Base-by-base conservation (phyloP, 2,113 vertebrate genomes). In the Pelecanoides urinatrix region DNA sequence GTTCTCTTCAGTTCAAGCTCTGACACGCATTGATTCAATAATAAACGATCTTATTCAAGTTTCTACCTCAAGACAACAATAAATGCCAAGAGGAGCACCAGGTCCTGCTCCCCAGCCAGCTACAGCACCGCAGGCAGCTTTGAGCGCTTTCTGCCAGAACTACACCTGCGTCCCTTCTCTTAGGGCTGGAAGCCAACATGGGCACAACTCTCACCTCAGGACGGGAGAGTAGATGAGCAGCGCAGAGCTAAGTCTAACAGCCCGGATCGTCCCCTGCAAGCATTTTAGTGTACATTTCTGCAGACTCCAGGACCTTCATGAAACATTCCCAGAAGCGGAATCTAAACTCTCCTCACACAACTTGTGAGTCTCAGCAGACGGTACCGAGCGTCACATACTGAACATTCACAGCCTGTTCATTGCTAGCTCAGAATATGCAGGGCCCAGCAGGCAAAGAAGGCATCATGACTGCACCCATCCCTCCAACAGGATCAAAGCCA, bases 371-470 rank as follows among this genome's bases (percentile, higher is more conserved):
- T 88, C 1, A 2, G 47, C 47, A 82, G 55, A n/a, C 18, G 36
- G 68, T 15, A 78, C 27, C 11, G 11, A 45, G 32, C 1, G 5
- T 42, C 30, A 34, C 47, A 27, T 2, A 9, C 21, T 16, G 8
- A 65, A 45, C 0, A 0, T 17, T 38, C 21, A 36, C 23, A 42
- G 26, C 15, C 44, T 32, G 0, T 21, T 55, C 34, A 5, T 4
- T 29, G 56, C 44, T 68, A 59, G 21, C 50, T 76, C 59, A 58
- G 21, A 87, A 73, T 6, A 34, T 0, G 0, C 32, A 59, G 23
- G 9, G 6, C 13, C 19, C 36, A 16, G 36, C 13, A 53, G 38
- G 47, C n/a, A 93, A 38, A 66, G 26, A 70, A 77, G 62, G 0
- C 0, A 68, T 26, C 4, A 5, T 4, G n/a, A n/a, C 36, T 50